Percentiles rank a stretch among this genome's conserved stretches.
Conservation (phyloP, 1,140 invertebrate species). For the Brachionus rotundiformis region DNA sequence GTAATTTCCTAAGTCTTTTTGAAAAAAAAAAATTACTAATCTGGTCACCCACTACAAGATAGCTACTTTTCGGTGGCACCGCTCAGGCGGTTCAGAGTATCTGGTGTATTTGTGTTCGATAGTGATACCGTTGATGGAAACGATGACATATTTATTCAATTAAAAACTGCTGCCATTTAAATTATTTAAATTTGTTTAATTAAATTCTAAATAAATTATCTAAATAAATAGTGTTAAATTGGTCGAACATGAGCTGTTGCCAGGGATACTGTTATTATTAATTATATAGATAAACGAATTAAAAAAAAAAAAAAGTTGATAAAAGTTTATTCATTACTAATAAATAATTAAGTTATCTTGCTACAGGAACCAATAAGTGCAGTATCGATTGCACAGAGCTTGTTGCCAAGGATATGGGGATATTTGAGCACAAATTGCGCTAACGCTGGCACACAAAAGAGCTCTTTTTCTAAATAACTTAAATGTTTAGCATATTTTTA, state of each 20-base stretch:
- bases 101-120: background rate
- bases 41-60: background rate
- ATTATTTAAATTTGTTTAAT: background rate
- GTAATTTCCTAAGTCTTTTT: slow-evolving; percentile 26
- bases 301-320: background rate
- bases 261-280: background rate
- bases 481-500: background rate
- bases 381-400: background rate
- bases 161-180: slow-evolving; percentile 26
- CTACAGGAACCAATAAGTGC: no score
- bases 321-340: no score
- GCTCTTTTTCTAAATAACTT: no score
- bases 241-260: background rate
- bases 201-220: background rate
- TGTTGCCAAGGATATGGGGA: background rate
- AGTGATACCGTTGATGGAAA: slow-evolving; percentile 29
- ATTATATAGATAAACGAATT: background rate
- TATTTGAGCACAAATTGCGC: no score
- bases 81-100: slow-evolving; percentile 19
- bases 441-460: no score
- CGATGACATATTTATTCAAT: slow-evolving; percentile 21
- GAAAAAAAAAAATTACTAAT: background rate
- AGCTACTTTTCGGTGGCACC: slow-evolving; percentile 23
- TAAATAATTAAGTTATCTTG: no score
- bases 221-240: slow-evolving; percentile 2